phyloP scores from a whole-genome alignment of 2,113 vertebrate genomes.

The Natator depressus region DNA sequence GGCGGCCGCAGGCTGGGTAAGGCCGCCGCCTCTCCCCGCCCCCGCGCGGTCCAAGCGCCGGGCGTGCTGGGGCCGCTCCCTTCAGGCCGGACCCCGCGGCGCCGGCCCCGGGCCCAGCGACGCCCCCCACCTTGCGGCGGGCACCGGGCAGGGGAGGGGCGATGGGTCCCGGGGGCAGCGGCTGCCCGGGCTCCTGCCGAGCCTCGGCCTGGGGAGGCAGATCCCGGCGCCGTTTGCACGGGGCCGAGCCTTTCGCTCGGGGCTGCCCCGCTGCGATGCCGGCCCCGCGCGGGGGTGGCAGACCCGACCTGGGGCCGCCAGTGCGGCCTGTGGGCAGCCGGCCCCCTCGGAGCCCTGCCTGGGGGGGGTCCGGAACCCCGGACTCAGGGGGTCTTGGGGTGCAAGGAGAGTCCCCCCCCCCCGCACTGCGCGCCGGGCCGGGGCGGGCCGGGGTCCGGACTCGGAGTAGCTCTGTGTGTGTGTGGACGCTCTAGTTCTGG shows the following conservation, averaged over 20 bases:
- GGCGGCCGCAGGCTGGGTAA: not conserved
- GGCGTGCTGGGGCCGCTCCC: not conserved
- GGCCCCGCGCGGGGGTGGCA: not conserved
- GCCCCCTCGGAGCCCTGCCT: no score
- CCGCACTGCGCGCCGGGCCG: no score
- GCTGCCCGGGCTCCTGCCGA: not conserved
- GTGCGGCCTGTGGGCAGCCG: no score
- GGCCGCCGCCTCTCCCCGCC: no score
- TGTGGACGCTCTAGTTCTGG: no score
- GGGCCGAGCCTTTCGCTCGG: not conserved
- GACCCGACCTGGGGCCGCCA: no score
- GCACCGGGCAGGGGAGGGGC: not conserved
- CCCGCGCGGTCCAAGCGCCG: fast-evolving
- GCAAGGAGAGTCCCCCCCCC: not conserved
- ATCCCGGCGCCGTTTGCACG: no score
- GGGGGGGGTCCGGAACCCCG: no score
- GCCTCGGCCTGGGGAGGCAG: no score
- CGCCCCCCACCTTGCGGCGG: not conserved
- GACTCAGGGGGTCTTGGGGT: no score
- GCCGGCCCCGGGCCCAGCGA: not conserved
- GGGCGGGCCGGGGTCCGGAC: no score
- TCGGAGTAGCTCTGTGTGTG: no score
- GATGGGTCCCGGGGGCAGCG: not conserved
- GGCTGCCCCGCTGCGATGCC: not conserved
- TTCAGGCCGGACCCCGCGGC: not conserved